Evolutionary conservation across 1,140 invertebrate genomes (phyloP).

Genomic region (Thalassaphorura encarpata): DNA sequence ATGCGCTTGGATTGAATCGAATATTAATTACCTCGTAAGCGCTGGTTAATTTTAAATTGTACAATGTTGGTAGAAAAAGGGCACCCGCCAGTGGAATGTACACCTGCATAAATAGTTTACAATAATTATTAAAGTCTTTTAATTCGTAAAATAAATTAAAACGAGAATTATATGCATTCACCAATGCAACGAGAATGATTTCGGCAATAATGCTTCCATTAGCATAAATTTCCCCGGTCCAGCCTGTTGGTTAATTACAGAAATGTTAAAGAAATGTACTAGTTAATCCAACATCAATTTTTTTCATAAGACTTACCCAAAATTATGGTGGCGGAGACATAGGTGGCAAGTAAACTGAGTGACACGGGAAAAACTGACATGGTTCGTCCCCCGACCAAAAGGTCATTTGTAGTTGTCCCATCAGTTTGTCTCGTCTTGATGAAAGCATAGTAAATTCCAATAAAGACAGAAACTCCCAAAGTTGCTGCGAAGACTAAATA

Average conservation of each 20-base stretch:
- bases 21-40: slow-evolving; percentile 27
- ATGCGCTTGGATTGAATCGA: too few species aligned
- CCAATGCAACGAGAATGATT: slow-evolving; percentile 20
- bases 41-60: slow-evolving; percentile 24
- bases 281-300: neutral
- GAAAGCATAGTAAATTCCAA: slow-evolving; percentile 42
- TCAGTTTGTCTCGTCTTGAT: slow-evolving; percentile 39
- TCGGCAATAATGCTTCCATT: slow-evolving; percentile 26
- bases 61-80: slow-evolving; percentile 29
- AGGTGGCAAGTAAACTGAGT: slow-evolving; percentile 25
- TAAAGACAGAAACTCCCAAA: slow-evolving; percentile 21
- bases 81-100: slow-evolving; percentile 25
- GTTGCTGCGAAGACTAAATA: slow-evolving; percentile 17
- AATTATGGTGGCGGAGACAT: slow-evolving; percentile 28
- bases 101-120: too few species aligned
- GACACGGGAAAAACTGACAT: slow-evolving; percentile 29
- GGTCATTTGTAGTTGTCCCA: slow-evolving; percentile 38
- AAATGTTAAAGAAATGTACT: neutral
- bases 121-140: too few species aligned
- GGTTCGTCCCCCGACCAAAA: slow-evolving; percentile 37
- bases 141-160: too few species aligned
- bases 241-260: slow-evolving; percentile 12
- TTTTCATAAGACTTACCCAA: slow-evolving; percentile 17
- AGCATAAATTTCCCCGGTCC: slow-evolving; percentile 27
- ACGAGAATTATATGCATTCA: too few species aligned